Evolutionary conservation across 2,797 vertebrate genomes (phyloP), one percentile per base, ranked within the genome.

Genomic region (Myotis planiceps): DNA sequence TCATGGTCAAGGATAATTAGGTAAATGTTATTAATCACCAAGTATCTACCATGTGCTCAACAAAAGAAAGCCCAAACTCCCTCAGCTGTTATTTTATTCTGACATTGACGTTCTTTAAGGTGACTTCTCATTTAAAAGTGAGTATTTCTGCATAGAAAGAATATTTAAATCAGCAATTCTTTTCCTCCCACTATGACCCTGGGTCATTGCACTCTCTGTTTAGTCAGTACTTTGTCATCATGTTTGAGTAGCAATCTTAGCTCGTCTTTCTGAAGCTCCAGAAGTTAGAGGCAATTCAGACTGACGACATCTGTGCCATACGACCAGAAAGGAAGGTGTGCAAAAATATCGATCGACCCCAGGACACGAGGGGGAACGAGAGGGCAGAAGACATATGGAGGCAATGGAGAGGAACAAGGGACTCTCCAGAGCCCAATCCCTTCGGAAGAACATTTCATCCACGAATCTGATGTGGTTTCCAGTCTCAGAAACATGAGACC

Each of bases 271-370:
- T 6, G 14, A 45, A 13, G 55, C 69, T 71, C 34, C 19, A 79
- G 79, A 71, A 58, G n/a, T 79, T 9, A 80, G 45, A 88, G 27
- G 42, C 53, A 27, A 90, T 74, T 63, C 32, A 76, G 45, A 42
- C 13, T 2, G n/a, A 88, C 45, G 25, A 9, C 34, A 9, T 5
- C 19, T 1, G 29, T 2, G 14, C 45, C 29, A 0, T 23, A 32
- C 29, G 83, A 91, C 87, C 71, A 92, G 94, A 97, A 89, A 34
- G 29, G 82, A 83, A 88, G 55, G 53, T 79, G 60, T 92, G 37
- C 0, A 81, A 82, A 97, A 53, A n/a, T 4, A 71, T 1, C 0
- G 16, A 85, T 53, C 0, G 0, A 18, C 60, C 53, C 6, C 29
- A 25, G 3, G 74, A 32, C n/a, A 3, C 9, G 19, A 13, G 13